Conservation (phyloP, 1,140 invertebrate genomes). For the Triops longicaudatus region DNA sequence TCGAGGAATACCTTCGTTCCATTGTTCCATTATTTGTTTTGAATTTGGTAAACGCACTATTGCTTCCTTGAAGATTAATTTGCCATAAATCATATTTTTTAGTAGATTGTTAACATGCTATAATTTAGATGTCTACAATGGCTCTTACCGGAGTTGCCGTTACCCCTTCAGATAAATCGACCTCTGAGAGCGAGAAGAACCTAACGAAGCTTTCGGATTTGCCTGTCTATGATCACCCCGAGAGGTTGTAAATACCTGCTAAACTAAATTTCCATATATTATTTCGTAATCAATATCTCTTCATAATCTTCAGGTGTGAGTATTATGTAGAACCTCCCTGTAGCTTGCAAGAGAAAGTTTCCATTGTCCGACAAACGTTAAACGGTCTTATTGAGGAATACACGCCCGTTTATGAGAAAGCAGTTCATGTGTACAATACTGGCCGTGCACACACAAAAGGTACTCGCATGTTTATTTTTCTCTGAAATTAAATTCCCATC, state of each 20-base stretch:
- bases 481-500: not conserved
- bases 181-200: not conserved
- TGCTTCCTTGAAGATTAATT: too few species aligned
- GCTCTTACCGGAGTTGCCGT: not conserved
- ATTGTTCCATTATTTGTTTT: too few species aligned
- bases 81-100: too few species aligned
- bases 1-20: too few species aligned
- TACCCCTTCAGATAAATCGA: not conserved
- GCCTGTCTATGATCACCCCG: not conserved
- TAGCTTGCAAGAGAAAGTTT: constrained; percentile 12
- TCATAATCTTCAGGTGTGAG: not conserved
- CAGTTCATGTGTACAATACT: constrained; percentile 18
- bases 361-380: not conserved
- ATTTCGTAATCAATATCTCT: not conserved
- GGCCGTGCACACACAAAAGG: constrained; percentile 23
- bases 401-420: constrained; percentile 22
- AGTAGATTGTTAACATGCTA: too few species aligned
- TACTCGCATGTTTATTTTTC: not conserved
- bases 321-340: constrained; percentile 20
- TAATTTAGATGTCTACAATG: not conserved
- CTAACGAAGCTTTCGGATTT: not conserved
- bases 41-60: too few species aligned
- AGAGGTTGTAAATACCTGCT: not conserved
- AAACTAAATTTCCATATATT: not conserved
- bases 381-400: constrained; percentile 20